Evolutionary conservation across 2,888 invertebrate genomes (phyloP).

Genomic region (Papilio gigon): DNA sequence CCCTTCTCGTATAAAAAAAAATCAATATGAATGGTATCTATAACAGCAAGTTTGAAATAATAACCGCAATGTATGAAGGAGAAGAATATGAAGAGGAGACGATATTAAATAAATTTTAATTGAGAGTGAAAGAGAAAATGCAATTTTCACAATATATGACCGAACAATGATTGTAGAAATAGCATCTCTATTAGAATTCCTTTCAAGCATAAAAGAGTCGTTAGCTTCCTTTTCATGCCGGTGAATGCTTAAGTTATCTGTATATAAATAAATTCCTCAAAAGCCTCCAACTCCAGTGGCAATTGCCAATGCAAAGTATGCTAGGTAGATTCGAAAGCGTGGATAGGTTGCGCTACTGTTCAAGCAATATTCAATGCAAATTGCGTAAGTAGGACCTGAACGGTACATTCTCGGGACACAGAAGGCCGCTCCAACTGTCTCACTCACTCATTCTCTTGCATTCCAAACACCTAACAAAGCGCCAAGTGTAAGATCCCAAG

Average conservation of each 20-base stretch:
- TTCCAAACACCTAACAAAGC: constrained; percentile 49
- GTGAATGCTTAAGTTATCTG: constrained; percentile 32
- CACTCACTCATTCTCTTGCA: constrained; percentile 45
- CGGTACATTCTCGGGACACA: constrained; percentile 46
- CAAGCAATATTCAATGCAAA: constrained; percentile 52
- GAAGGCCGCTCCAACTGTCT: constrained; percentile 43
- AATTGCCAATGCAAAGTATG: constrained; percentile 38
- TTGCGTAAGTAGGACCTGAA: constrained; percentile 49
- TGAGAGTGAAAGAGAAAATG: not conserved
- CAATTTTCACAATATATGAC: not conserved
- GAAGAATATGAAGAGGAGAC: not conserved
- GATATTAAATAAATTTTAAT: not conserved
- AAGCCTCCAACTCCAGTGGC: constrained; percentile 25
- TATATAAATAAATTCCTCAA: constrained; percentile 36
- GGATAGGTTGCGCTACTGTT: constrained; percentile 42
- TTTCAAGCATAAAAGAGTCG: constrained; percentile 28
- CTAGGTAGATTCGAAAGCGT: constrained; percentile 38
- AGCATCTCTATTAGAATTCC: constrained; percentile 23
- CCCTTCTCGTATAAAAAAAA: too few relatives aligned
- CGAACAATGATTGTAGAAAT: constrained; percentile 7
- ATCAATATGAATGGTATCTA: not conserved
- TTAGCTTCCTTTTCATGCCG: constrained; percentile 16
- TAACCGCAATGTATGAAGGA: not conserved
- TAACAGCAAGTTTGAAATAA: not conserved
- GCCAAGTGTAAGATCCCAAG: constrained; percentile 49